Evolutionary conservation across 2,113 vertebrate species (phyloP).

Genomic region (Natator depressus): DNA sequence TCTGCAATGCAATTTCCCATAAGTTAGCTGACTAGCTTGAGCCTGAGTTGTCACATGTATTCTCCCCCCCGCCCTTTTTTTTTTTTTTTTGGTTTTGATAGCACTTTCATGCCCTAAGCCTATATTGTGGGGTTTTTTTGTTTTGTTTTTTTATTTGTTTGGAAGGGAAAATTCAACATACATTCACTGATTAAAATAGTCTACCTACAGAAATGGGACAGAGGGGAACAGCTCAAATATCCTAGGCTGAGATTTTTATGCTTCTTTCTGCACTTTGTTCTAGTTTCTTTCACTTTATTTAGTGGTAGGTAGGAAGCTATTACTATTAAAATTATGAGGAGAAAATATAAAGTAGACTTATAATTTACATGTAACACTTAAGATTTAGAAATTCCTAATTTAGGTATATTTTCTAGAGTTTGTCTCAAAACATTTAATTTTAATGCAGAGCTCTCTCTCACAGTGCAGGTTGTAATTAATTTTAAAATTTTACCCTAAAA

Average conservation of each 20-base stretch:
- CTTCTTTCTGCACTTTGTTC: background rate
- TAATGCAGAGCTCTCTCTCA: background rate
- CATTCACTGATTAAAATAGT: background rate
- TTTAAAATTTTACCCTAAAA: slow-evolving; percentile 5
- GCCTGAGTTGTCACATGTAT: background rate
- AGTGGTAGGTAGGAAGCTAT: background rate
- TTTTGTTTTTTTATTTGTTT: background rate
- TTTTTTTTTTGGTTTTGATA: background rate
- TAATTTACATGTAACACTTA: background rate
- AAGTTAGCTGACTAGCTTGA: background rate
- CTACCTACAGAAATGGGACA: background rate
- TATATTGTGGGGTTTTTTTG: background rate
- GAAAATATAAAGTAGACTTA: background rate
- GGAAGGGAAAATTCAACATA: background rate
- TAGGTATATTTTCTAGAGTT: background rate
- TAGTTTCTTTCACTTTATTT: background rate
- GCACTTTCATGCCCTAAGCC: background rate
- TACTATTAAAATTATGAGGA: background rate
- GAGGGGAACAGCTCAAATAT: background rate
- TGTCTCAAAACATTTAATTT: background rate
- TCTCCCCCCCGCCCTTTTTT: background rate
- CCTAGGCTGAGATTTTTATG: background rate
- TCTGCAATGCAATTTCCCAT: background rate
- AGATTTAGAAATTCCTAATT: background rate
- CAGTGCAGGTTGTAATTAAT: background rate